These are phyloP conservation scores for Macquaria ambigua DNA, from an alignment of 2,113 vertebrate species.

Conservation along the genomic window DNA sequence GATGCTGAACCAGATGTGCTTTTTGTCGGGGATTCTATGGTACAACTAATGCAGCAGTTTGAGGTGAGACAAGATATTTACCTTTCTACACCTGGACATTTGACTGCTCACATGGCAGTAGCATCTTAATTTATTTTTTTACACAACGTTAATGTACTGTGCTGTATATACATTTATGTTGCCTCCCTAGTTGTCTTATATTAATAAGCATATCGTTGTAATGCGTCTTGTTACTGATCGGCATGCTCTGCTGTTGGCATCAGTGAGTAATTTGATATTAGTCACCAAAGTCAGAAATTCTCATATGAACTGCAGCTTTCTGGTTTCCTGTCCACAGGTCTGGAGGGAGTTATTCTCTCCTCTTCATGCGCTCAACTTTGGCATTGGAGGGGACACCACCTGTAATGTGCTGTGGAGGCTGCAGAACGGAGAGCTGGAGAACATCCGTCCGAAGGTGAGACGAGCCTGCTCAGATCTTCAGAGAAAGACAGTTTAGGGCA, in stretches of 20 bases:
- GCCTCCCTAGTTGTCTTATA: background rate
- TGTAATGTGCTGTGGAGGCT: conserved; percentile 97
- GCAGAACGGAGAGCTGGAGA: conserved; percentile 97
- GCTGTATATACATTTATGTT: background rate
- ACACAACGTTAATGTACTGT: background rate
- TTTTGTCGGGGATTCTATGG: conserved; percentile 97
- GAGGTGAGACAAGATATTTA: conserved; percentile 84
- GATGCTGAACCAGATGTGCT: conserved; percentile 88
- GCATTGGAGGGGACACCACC: conserved; percentile 95
- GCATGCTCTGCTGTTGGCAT: background rate
- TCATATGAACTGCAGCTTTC: conserved; percentile 2
- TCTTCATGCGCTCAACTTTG: conserved; percentile 96
- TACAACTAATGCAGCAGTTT: conserved; percentile 95
- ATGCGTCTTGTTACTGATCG: background rate
- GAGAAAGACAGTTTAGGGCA: background rate
- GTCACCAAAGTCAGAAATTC: background rate
- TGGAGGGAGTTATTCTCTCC: conserved; percentile 98
- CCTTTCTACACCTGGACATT: background rate
- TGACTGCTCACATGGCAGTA: background rate
- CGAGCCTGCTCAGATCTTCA: background rate
- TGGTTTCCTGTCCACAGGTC: conserved; percentile 82
- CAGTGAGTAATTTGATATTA: background rate
- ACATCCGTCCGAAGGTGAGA: conserved; percentile 95
- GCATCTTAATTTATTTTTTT: background rate
- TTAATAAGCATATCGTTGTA: background rate